Evolutionary conservation across 2,797 vertebrate species (phyloP), one percentile per base, ranked within the genome.

Genomic region (Periparus ater): DNA sequence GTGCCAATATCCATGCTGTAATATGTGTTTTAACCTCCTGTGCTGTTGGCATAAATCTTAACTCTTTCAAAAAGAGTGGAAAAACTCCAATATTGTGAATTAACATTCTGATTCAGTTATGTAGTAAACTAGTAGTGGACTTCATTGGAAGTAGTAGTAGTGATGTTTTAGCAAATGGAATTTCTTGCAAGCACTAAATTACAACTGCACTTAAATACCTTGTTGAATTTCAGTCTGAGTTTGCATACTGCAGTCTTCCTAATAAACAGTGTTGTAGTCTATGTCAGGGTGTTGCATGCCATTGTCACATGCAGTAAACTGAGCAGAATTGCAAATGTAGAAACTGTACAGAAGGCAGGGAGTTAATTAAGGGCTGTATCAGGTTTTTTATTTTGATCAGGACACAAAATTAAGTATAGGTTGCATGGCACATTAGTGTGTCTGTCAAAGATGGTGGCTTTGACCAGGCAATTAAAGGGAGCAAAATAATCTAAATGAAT

Each of bases 401-500:
- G 94, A 91, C 45, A 89, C 72, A 93, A 93, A 96, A 96, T 97
- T 96, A 95, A 97, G 95, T 96, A 89, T 93, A 94, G 80, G 76
- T 91, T 96, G 90, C 91, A 96, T 94, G 96, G 94, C 95, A 97
- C 85, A 97, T 97, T 97, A 97, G 48, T 85, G 66, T 92, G 91
- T 95, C 94, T 94, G 90, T 98, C 88, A 97, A 96, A 96, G 94
- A 83, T 8, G 44, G 76, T 85, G 89, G 87, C 83, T 97, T 97
- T 96, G 85, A 91, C 81, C 72, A 96, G 83, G 95, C 91, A 97
- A 96, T 97, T 97, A 97, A 95, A 96, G 81, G 75, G 81, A 95
- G 74, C 54, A 97, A 97, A 97, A 97, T 97, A 97, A 97, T 96
- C 75, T 88, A 97, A 97, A 97, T 97, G 79, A 96, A 96, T 97